These are phyloP conservation scores for Ferrisia virgata DNA, from an alignment of 2,888 invertebrate genomes.

Conservation along the genomic window DNA sequence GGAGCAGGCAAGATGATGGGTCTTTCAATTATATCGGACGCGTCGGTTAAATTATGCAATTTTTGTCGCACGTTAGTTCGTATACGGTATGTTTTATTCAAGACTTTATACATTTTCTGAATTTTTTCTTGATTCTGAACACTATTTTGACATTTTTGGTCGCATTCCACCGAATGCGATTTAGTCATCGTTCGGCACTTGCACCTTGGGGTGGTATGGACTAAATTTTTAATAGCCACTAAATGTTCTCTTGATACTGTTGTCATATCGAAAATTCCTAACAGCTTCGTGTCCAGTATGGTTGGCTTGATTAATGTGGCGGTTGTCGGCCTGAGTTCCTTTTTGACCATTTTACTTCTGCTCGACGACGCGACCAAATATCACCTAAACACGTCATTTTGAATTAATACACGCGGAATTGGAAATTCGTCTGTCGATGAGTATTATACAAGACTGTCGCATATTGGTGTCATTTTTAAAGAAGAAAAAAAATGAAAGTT, in stretches of 20 bases:
- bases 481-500: background rate
- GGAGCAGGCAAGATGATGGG: constrained; percentile 18
- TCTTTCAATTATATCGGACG: constrained; percentile 2
- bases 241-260: constrained; percentile 36
- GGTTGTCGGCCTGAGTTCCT: constrained; percentile 37
- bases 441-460: background rate
- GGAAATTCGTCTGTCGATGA: background rate
- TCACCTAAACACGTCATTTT: background rate
- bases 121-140: constrained; percentile 12
- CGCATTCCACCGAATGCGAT: constrained; percentile 3
- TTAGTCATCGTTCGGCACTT: constrained; percentile 27
- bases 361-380: background rate
- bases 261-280: constrained; percentile 41
- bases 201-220: constrained; percentile 34
- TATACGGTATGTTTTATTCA: constrained; percentile 41
- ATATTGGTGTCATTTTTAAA: background rate
- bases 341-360: constrained; percentile 18
- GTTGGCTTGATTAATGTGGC: constrained; percentile 42
- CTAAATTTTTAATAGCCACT: constrained; percentile 36
- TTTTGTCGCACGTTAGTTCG: background rate
- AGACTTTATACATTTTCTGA: constrained; percentile 34
- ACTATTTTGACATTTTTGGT: background rate
- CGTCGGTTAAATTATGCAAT: background rate
- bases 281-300: constrained; percentile 11
- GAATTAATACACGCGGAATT: background rate